Evolutionary conservation across 2,888 invertebrate species (phyloP).

Genomic region (Cryptocephalus moraei): DNA sequence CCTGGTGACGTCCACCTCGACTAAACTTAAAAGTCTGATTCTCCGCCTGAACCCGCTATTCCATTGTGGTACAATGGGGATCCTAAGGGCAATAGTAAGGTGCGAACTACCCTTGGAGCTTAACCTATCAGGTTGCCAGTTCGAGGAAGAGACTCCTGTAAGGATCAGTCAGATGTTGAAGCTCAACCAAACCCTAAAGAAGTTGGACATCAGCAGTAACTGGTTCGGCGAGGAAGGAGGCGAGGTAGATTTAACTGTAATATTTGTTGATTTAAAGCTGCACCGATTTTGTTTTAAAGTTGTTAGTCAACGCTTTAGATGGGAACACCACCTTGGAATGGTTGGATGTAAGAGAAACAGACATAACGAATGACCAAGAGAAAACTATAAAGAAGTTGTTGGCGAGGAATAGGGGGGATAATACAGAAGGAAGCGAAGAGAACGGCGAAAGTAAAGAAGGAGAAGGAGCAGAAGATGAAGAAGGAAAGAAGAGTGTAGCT

Average conservation of each 20-base stretch:
- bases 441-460: too few relatives aligned
- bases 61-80: slow-evolving; percentile 47
- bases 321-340: slow-evolving; percentile 25
- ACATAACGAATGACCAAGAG: slow-evolving; percentile 41
- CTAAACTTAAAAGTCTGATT: slow-evolving; percentile 31
- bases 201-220: slow-evolving; percentile 49
- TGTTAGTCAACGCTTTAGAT: slow-evolving; percentile 19
- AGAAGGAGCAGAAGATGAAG: too few relatives aligned
- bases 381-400: slow-evolving; percentile 40
- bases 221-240: slow-evolving; percentile 49
- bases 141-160: slow-evolving; percentile 43
- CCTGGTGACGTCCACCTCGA: slow-evolving; percentile 2
- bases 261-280: slow-evolving; percentile 26
- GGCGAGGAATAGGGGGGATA: slow-evolving; percentile 34
- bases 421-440: slow-evolving; percentile 8
- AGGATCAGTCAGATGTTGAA: slow-evolving; percentile 45
- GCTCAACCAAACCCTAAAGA: slow-evolving; percentile 43
- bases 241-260: slow-evolving; percentile 13
- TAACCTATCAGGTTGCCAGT: slow-evolving; percentile 46
- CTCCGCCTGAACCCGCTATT: slow-evolving; percentile 53
- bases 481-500: too few relatives aligned
- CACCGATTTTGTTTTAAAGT: background rate
- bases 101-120: slow-evolving; percentile 45
- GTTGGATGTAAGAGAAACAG: slow-evolving; percentile 32
- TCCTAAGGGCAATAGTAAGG: slow-evolving; percentile 48